Conservation (phyloP, 2,888 invertebrate species). For the Stramonita haemastoma region DNA sequence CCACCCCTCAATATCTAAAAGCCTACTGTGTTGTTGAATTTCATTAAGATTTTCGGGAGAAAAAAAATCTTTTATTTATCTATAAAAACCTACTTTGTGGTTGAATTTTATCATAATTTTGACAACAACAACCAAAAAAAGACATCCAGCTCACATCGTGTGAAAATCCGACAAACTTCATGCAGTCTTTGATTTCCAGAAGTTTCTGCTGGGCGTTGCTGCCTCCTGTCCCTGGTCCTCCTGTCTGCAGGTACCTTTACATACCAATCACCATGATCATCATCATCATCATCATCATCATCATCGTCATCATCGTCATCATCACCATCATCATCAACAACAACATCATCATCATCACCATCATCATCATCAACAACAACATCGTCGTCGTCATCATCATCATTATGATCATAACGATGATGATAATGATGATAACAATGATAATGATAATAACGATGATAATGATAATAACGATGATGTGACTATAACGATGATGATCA, state of each 20-base stretch:
- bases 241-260: conserved; percentile 45
- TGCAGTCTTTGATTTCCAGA: conserved; percentile 65
- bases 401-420: not conserved
- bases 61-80: no score
- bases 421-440: not conserved
- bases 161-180: conserved; percentile 63
- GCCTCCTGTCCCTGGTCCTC: not conserved
- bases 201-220: conserved; percentile 61
- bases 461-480: no score
- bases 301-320: not conserved
- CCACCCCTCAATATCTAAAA: no score
- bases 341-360: not conserved
- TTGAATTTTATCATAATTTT: no score
- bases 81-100: no score
- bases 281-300: not conserved
- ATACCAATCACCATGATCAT: not conserved
- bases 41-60: no score
- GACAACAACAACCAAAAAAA: no score
- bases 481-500: no score
- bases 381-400: not conserved
- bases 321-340: not conserved
- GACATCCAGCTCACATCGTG: conserved; percentile 54
- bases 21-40: no score
- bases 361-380: no score
- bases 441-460: no score